Conservation (phyloP, 2,113 vertebrate genomes). For the Pogonocichla stellata region DNA sequence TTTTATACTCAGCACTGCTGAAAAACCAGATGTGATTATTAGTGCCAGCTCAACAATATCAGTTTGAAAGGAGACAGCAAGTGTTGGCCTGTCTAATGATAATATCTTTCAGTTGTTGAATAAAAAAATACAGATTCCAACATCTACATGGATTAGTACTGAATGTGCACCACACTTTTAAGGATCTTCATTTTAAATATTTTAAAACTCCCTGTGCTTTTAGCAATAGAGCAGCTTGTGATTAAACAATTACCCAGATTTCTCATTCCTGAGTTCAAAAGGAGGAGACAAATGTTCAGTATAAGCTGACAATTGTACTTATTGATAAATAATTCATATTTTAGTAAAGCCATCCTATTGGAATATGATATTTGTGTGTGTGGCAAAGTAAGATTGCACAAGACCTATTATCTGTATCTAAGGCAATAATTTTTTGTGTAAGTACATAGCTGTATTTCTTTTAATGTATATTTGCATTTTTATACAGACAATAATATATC, state of each 20-base stretch:
- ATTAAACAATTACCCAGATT: not conserved
- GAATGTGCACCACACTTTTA: not conserved
- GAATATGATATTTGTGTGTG: not conserved
- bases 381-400: not conserved
- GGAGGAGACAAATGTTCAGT: not conserved
- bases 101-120: not conserved
- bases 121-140: not conserved
- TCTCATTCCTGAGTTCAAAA: not conserved
- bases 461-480: not conserved
- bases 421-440: not conserved
- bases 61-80: not conserved
- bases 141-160: not conserved
- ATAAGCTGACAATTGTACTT: not conserved
- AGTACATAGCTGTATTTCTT: not conserved
- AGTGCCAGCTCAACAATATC: not conserved
- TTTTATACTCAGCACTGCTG: not conserved
- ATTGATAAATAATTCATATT: not conserved
- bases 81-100: not conserved
- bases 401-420: not conserved
- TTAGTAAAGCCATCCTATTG: not conserved
- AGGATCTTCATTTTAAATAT: not conserved
- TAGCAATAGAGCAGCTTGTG: not conserved
- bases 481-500: not conserved
- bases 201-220: not conserved
- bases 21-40: slow-evolving; percentile 7